Percentiles rank a stretch among this genome's conserved stretches.
Conservation (phyloP, 1,140 invertebrate genomes). For the Platorchestia sp. region DNA sequence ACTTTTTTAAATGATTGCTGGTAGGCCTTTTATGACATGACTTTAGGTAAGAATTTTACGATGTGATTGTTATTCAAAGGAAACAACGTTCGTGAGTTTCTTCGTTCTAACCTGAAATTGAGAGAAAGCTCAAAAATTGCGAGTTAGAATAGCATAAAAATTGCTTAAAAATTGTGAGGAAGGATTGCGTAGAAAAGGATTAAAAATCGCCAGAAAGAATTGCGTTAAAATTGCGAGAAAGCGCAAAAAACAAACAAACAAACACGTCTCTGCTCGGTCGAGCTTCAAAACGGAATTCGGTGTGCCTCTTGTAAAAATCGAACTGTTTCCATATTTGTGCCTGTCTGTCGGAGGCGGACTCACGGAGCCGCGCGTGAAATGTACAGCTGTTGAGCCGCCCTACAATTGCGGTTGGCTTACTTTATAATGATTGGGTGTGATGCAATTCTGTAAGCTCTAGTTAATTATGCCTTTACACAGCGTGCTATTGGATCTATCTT, state of each 20-base stretch:
- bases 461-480: constrained; percentile 50
- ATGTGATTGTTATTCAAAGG: no score
- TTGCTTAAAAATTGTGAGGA: not conserved
- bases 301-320: not conserved
- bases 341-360: not conserved
- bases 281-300: not conserved
- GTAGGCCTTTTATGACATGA: not conserved
- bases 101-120: not conserved
- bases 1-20: no score
- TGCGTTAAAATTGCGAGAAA: no score
- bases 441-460: constrained; percentile 31
- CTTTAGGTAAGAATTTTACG: no score
- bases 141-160: not conserved
- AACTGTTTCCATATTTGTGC: not conserved
- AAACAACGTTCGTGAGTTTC: not conserved
- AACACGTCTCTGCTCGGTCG: not conserved
- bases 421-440: constrained; percentile 18
- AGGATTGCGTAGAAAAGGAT: not conserved
- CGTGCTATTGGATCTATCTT: constrained; percentile 34
- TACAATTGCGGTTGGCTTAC: not conserved
- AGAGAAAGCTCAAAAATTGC: not conserved
- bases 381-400: not conserved
- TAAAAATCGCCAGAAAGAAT: not conserved
- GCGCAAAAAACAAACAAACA: no score
- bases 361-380: not conserved